Evolutionary conservation across 2,113 vertebrate species (phyloP).

Genomic region (Apus apus): DNA sequence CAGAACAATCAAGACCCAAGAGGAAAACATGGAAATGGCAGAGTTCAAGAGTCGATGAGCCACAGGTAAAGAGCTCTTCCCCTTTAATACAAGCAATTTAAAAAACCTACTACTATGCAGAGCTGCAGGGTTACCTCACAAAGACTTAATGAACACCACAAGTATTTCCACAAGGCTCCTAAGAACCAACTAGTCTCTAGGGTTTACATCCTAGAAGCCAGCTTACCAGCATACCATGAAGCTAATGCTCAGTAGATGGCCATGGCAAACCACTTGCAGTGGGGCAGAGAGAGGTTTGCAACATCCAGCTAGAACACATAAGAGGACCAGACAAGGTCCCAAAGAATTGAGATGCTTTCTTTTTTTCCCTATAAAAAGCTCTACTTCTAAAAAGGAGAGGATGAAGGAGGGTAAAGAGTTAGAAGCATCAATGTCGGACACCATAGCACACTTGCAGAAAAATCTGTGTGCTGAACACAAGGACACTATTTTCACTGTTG

Average conservation of each 20-base stretch:
- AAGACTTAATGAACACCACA: neutral
- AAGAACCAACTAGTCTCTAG: neutral
- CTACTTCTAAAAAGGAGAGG: neutral
- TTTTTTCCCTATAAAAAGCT: neutral
- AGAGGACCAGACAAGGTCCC: neutral
- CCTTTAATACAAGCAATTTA: neutral
- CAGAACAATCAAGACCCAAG: neutral
- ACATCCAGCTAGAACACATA: neutral
- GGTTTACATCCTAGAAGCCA: neutral
- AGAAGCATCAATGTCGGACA: neutral
- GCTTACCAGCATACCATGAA: neutral
- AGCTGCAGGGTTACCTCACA: neutral
- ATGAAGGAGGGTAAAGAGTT: neutral
- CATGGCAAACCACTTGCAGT: neutral
- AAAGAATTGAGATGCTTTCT: neutral
- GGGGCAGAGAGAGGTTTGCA: fast-evolving
- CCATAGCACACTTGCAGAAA: neutral
- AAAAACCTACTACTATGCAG: neutral
- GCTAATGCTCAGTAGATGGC: fast-evolving
- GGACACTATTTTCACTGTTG: neutral
- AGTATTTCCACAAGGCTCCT: neutral
- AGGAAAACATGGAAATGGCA: neutral
- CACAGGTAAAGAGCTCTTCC: neutral
- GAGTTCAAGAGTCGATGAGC: neutral
- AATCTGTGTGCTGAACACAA: neutral